phyloP scores from a whole-genome alignment of 64 coral and sea anemone species.

The Porites australiensis region DNA sequence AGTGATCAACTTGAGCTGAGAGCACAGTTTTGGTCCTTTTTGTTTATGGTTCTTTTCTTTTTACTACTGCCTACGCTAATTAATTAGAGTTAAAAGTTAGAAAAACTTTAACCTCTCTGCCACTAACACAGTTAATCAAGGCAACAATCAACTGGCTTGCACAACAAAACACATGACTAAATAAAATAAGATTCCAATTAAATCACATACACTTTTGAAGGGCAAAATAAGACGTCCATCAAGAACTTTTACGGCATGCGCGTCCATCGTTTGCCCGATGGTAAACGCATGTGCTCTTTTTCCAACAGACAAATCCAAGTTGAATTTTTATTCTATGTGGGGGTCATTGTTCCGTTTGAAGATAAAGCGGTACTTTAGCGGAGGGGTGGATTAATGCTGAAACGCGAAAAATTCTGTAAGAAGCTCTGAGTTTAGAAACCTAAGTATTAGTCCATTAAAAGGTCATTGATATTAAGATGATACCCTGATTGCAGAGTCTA shows the following conservation, averaged over 20 bases:
- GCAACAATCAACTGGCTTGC: background rate
- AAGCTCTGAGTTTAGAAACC: too few relatives aligned
- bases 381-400: too few relatives aligned
- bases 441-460: too few relatives aligned
- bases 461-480: too few relatives aligned
- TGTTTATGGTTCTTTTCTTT: too few relatives aligned
- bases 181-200: constrained; percentile 1
- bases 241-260: background rate
- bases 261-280: background rate
- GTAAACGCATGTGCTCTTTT: background rate
- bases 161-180: background rate
- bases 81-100: background rate
- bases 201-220: background rate
- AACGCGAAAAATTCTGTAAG: too few relatives aligned
- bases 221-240: background rate
- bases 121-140: background rate
- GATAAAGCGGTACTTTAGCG: background rate
- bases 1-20: too few relatives aligned
- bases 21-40: too few relatives aligned
- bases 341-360: background rate
- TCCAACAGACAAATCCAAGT: background rate
- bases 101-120: background rate
- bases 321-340: background rate
- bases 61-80: background rate
- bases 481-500: too few relatives aligned